Base-by-base conservation (phyloP, 2,113 vertebrate species). In the Neotoma lepida region DNA sequence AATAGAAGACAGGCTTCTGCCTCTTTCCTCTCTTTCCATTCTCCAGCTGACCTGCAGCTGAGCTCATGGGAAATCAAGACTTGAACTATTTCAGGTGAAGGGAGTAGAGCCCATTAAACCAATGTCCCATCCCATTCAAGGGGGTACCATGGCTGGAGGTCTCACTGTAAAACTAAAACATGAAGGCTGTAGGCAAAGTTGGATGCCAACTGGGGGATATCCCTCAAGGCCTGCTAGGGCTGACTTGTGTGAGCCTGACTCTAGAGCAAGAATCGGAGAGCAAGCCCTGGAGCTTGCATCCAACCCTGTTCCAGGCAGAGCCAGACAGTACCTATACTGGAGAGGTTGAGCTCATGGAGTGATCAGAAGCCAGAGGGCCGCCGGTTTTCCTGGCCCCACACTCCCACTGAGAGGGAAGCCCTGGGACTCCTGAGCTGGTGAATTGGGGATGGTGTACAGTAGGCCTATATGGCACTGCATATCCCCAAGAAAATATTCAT, bases 401-500 rank as follows among this genome's bases (percentile, higher is more conserved):
- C 18, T 4, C 4, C 20, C 33, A 18, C 41, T 66, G 22, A 56
- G 87, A 88, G 71, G 88, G 96, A 96, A 58, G 68, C 66, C 28
- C n/a, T 33, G 4, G 44, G 24, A 33, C 4, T 9, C 12, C 49
- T 56, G 86, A 94, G 74, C 56, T 7, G 41, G 86, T 95, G 90
- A 44, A 15, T 41, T 28, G 41, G 39, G 93, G 74, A 90, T 66
- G 46, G 95, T 68, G 51, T 91, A 54, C 82, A 1, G 24, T 41
- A 73, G 64, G 18, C 20, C 18, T 73, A 49, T 56, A 49, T 10
- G 10, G 1, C 35, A 24, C 13, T 56, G 18, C 22, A 26, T 17
- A n/a, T 95, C 71, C 92, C 93, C 95, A 96, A 96, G 94, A 88
- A 44, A 87, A 63, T 58, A 41, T 4, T 46, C 46, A 3, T 24